Percentiles rank a stretch among this genome's conserved stretches.
These are phyloP conservation scores for Linepithema humile DNA, from an alignment of 1,140 invertebrate species.

Conservation along the genomic window DNA sequence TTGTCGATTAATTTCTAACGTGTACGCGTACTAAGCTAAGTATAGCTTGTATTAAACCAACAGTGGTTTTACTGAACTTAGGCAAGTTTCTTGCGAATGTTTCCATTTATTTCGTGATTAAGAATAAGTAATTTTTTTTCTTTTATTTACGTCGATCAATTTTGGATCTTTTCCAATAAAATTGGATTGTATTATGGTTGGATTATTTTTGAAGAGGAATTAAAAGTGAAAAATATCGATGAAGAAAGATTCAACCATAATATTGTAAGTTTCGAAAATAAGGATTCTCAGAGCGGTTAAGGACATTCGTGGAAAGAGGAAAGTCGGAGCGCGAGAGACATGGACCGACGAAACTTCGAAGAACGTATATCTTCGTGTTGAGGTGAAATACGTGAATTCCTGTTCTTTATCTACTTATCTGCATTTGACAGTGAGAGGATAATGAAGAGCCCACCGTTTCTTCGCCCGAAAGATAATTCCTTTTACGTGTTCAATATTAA, in stretches of 20 bases:
- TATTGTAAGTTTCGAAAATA: not conserved
- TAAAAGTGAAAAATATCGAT: too few relatives aligned
- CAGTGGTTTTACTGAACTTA: not conserved
- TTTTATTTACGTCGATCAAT: not conserved
- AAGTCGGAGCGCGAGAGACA: not conserved
- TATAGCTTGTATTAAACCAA: not conserved
- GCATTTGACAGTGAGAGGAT: constrained; percentile 34
- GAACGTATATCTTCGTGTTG: not conserved
- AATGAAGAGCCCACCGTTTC: not conserved
- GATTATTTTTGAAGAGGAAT: not conserved
- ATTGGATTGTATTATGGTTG: not conserved
- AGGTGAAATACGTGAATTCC: constrained; percentile 4
- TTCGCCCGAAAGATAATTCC: constrained; percentile 11
- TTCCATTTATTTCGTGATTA: not conserved
- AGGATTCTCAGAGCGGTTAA: not conserved
- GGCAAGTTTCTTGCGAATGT: not conserved
- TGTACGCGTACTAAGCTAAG: not conserved
- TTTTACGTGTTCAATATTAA: constrained; percentile 39
- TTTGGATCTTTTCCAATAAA: not conserved
- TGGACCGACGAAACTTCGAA: constrained; percentile 11
- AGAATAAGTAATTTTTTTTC: not conserved
- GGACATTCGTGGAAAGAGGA: not conserved
- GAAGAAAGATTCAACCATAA: too few relatives aligned
- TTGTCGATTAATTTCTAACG: not conserved
- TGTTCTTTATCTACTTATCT: constrained; percentile 28